phyloP scores from a whole-genome alignment of 92 coral and sea anemone species.

The Bergia sp. region DNA sequence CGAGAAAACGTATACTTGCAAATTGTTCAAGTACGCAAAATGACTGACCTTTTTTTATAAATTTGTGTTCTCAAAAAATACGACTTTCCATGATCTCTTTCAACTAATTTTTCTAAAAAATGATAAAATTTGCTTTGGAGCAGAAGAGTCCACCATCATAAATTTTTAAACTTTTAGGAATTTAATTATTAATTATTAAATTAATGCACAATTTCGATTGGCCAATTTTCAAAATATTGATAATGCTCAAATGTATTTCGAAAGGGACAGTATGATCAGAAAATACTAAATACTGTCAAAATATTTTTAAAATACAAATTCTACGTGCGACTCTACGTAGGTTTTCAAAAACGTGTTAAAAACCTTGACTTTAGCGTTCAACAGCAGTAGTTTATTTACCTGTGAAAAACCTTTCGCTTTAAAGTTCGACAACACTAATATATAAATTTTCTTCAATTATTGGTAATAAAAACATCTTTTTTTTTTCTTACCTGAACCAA shows the following conservation, averaged over 20 bases:
- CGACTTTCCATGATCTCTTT: not conserved
- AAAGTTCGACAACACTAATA: not conserved
- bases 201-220: not conserved
- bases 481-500: conserved; percentile 84
- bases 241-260: not conserved
- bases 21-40: no score
- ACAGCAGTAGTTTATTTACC: no score
- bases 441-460: not conserved
- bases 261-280: no score
- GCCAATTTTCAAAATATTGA: not conserved
- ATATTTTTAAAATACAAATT: no score
- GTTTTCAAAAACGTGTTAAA: not conserved
- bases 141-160: not conserved
- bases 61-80: not conserved
- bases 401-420: not conserved
- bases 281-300: no score
- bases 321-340: not conserved
- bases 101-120: no score
- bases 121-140: not conserved
- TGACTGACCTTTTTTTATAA: no score
- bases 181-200: not conserved
- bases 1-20: no score
- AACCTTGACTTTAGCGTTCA: not conserved
- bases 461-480: no score
- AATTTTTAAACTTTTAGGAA: not conserved